Base-by-base conservation (phyloP, 2,113 vertebrate species). In the Picathartes gymnocephalus region DNA sequence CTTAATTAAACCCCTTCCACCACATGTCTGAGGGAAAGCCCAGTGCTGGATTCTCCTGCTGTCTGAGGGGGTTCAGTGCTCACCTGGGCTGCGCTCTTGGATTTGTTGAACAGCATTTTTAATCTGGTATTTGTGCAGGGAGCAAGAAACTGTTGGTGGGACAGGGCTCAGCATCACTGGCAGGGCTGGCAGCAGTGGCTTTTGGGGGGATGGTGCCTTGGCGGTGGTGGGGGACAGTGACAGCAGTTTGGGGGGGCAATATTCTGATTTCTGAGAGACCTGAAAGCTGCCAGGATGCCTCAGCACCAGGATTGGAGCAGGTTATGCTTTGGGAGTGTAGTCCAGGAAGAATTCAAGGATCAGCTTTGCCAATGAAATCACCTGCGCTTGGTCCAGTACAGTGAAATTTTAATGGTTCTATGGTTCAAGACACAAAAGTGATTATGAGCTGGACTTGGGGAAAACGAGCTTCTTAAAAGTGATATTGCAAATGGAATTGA, bases 271-370 rank as follows among this genome's bases (percentile, higher is more conserved):
- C 11, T 27, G 86, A 13, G 57, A 7, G 14, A 6, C 8, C 23
- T 62, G 72, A 54, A 78, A 20, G 56, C 33, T 70, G 8, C 39
- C 39, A 35, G 57, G 53, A 37, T n/a, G 28, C 48, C 37, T 72
- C 42, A 37, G 78, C 45, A 10, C 27, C 4, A 2, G 35, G 14
- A 13, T 0, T 2, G 2, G n/a, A 35, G 48, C 1, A 0, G 37
- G 31, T 21, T 61, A 2, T 64, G 73, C n/a, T 53, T 50, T 19
- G 60, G 54, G 58, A 72, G 37, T 0, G 10, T 4, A 17, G 25
- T 2, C 15, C 48, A 42, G 62, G 54, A 69, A 58, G 31, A 91
- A 60, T 56, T 64, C 22, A 54, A 30, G 33, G 22, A 10, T 54
- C 11, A 15, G 39, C 40, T 53, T 35, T 66, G 21, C 60, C 25